Percentiles rank a stretch among this genome's conserved stretches.
Evolutionary conservation across 2,888 invertebrate genomes (phyloP).

Genomic region (Parelbella ahira): DNA sequence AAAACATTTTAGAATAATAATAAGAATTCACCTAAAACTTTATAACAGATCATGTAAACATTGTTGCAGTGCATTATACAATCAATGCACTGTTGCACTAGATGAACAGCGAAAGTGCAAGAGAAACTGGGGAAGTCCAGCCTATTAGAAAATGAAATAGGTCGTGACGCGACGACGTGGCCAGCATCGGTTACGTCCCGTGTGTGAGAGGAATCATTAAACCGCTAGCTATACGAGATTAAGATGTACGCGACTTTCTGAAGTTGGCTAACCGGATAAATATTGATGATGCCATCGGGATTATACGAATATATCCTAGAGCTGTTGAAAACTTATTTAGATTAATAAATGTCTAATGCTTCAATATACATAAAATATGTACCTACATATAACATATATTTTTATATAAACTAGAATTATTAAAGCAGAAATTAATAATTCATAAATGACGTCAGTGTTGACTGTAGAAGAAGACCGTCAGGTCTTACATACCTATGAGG

Average conservation of each 20-base stretch:
- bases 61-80: slow-evolving; percentile 16
- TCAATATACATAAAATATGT: too few species aligned
- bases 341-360: too few species aligned
- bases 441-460: too few species aligned
- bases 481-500: too few species aligned
- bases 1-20: too few species aligned
- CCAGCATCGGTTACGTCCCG: slow-evolving; percentile 23
- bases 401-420: too few species aligned
- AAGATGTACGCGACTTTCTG: slow-evolving; percentile 17
- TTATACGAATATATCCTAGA: too few species aligned
- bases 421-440: too few species aligned
- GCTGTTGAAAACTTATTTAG: too few species aligned
- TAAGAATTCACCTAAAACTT: not conserved
- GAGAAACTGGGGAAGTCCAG: slow-evolving; percentile 50
- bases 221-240: slow-evolving; percentile 16
- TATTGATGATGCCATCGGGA: too few species aligned
- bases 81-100: slow-evolving; percentile 17
- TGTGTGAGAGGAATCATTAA: slow-evolving; percentile 37
- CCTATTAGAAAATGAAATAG: slow-evolving; percentile 38
- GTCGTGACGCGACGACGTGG: slow-evolving; percentile 34
- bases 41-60: slow-evolving; percentile 1
- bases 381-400: too few species aligned
- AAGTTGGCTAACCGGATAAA: slow-evolving; percentile 15
- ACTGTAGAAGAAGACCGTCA: too few species aligned
- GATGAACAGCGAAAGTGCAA: slow-evolving; percentile 39